These are phyloP conservation scores for Calcarius lapponicus DNA, from an alignment of 2,797 vertebrate species.

Conservation along the genomic window DNA sequence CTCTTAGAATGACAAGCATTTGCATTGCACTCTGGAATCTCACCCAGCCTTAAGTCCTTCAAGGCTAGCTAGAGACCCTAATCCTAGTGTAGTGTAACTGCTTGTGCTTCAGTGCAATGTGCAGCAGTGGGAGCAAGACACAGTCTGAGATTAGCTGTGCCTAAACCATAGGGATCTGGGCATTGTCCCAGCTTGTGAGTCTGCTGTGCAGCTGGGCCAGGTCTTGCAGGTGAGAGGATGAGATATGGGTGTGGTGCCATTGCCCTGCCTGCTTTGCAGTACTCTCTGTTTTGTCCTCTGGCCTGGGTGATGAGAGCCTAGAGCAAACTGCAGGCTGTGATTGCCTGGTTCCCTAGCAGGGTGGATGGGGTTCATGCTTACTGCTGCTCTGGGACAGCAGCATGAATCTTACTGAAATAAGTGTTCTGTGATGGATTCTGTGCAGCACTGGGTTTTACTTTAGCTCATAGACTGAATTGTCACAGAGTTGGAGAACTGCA, in stretches of 20 bases:
- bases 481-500: not conserved
- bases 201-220: not conserved
- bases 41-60: not conserved
- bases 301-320: not conserved
- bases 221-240: not conserved
- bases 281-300: fast-evolving
- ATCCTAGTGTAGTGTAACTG: not conserved
- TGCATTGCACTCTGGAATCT: not conserved
- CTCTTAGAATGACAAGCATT: not conserved
- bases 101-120: not conserved
- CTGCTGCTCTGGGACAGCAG: not conserved
- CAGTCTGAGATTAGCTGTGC: not conserved
- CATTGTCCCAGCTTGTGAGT: not conserved
- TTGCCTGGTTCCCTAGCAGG: not conserved
- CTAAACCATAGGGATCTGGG: not conserved
- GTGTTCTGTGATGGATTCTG: not conserved
- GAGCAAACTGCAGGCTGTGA: fast-evolving
- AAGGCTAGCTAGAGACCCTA: not conserved
- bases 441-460: not conserved
- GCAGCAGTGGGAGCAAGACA: not conserved
- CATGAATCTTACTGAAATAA: not conserved
- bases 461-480: not conserved
- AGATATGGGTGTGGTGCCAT: not conserved
- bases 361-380: not conserved
- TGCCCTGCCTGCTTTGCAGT: not conserved